These are phyloP conservation scores for Crossoptilon crossoptilon DNA, from an alignment of 2,797 vertebrate species.

Conservation along the genomic window DNA sequence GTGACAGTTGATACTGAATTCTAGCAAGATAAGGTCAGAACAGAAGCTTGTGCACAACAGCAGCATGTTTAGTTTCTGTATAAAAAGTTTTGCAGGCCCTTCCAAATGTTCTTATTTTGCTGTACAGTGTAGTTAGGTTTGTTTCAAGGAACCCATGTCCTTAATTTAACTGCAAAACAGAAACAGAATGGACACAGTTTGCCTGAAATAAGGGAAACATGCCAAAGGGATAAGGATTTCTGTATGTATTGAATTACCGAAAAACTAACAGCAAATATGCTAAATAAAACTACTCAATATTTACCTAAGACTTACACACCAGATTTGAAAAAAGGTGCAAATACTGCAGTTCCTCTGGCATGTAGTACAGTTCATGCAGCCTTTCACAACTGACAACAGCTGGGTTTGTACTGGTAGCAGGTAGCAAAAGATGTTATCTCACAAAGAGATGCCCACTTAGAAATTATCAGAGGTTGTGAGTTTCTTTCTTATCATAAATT, in stretches of 20 bases:
- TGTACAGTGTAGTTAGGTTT: neutral
- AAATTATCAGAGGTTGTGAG: neutral
- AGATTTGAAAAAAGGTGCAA: neutral
- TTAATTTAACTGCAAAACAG: neutral
- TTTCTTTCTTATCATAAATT: neutral
- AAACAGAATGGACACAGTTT: neutral
- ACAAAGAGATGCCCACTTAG: neutral
- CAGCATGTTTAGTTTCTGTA: neutral
- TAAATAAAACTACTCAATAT: neutral
- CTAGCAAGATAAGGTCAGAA: neutral
- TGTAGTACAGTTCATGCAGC: neutral
- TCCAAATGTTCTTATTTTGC: neutral
- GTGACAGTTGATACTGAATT: neutral
- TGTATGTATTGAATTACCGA: accelerated
- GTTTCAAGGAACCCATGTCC: neutral
- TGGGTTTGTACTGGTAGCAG: neutral
- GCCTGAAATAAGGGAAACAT: neutral
- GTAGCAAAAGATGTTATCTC: neutral
- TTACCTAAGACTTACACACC: neutral
- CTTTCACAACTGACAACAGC: neutral
- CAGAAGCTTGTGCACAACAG: neutral
- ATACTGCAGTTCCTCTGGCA: neutral
- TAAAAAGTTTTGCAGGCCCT: neutral
- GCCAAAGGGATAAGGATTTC: neutral
- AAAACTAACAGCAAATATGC: neutral